A percentile compares a stretch with the other conserved stretches of the same genome.
Conservation (phyloP, 2,888 invertebrate genomes). For the Autographa gamma region DNA sequence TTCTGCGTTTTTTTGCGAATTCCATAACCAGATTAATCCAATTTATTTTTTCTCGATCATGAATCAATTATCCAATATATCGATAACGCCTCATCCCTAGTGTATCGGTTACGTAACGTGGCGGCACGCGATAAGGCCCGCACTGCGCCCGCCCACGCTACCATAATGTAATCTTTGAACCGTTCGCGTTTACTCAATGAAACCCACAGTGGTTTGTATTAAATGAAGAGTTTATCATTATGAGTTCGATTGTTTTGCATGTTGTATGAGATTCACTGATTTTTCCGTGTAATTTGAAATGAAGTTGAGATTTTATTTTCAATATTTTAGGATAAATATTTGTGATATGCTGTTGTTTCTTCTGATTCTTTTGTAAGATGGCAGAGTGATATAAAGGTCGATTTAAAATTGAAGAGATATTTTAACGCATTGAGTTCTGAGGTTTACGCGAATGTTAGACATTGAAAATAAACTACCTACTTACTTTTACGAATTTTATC, state of each 20-base stretch:
- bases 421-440: too few relatives aligned
- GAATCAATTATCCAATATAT: constrained; percentile 23
- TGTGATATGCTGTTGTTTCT: not conserved
- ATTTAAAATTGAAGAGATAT: too few relatives aligned
- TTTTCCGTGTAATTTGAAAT: not conserved
- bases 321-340: not conserved
- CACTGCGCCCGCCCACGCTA: constrained; percentile 73
- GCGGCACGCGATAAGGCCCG: constrained; percentile 64
- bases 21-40: too few relatives aligned
- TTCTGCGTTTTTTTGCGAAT: too few relatives aligned
- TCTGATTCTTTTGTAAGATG: too few relatives aligned
- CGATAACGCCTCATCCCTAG: constrained; percentile 55
- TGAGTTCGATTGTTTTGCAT: not conserved
- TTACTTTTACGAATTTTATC: too few relatives aligned
- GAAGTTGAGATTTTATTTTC: not conserved
- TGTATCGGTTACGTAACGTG: constrained; percentile 60
- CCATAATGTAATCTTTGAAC: constrained; percentile 53
- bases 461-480: too few relatives aligned
- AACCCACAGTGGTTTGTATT: not conserved
- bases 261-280: not conserved
- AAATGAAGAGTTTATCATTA: not conserved
- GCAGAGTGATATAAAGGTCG: too few relatives aligned
- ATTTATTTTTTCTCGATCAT: not conserved
- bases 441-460: too few relatives aligned
- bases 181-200: constrained; percentile 17